A percentile compares a stretch with the other conserved stretches of the same genome.
Conservation (phyloP, 1,140 invertebrate species). For the Eriosoma lanigerum region DNA sequence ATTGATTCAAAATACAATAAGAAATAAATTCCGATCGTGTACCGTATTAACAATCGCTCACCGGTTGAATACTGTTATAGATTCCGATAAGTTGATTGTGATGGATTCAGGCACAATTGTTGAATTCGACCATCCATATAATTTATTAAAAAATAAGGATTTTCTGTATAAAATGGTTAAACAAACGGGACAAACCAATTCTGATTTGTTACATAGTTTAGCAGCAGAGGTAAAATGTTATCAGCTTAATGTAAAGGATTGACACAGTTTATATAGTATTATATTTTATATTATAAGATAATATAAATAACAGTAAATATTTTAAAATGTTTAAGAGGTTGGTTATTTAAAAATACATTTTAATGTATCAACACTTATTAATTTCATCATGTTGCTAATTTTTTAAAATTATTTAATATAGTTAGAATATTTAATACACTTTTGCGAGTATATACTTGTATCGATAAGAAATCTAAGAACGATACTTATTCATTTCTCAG, state of each 20-base stretch:
- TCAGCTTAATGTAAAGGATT: too few relatives aligned
- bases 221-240: conserved; percentile 54
- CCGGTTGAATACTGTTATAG: conserved; percentile 78
- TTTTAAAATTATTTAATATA: too few relatives aligned
- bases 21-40: conserved; percentile 69
- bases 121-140: conserved; percentile 67
- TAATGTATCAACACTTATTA: not conserved
- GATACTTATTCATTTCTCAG: too few relatives aligned
- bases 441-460: too few relatives aligned
- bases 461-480: too few relatives aligned
- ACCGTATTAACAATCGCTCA: conserved; percentile 79
- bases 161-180: conserved; percentile 60
- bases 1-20: conserved; percentile 70
- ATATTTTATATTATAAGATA: too few relatives aligned
- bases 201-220: conserved; percentile 53
- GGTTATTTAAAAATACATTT: not conserved
- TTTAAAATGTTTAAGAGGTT: too few relatives aligned
- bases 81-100: conserved; percentile 74
- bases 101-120: conserved; percentile 64
- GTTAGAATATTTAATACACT: too few relatives aligned
- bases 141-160: conserved; percentile 61
- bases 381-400: too few relatives aligned
- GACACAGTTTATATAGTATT: too few relatives aligned
- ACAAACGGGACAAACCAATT: conserved; percentile 59
- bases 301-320: too few relatives aligned